Conservation (phyloP, 1,140 invertebrate genomes). For the Lineus longissimus region DNA sequence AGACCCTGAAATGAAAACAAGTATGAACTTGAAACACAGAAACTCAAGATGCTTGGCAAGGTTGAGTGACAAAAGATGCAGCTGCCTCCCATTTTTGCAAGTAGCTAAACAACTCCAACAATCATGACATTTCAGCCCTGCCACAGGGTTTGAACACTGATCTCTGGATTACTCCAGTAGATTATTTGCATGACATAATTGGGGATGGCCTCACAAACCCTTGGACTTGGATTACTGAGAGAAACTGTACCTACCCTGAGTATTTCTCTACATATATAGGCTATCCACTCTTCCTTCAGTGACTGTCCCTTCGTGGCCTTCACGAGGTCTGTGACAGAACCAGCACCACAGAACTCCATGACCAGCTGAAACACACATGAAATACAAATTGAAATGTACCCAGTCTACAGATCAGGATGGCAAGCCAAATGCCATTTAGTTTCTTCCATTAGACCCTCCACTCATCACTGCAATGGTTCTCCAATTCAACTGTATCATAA, state of each 20-base stretch:
- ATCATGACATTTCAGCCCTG: no score
- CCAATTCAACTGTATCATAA: no score
- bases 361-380: constrained; percentile 66
- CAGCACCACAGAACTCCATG: constrained; percentile 99
- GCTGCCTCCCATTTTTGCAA: neutral
- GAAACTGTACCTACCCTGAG: constrained; percentile 35
- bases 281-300: constrained; percentile 99
- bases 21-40: neutral
- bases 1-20: constrained; percentile 65
- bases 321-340: constrained; percentile 97
- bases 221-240: no score
- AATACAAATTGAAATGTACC: neutral
- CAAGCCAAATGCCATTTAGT: no score
- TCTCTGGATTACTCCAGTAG: no score
- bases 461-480: no score
- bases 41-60: neutral
- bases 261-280: constrained; percentile 92
- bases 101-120: no score
- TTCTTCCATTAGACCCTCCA: no score
- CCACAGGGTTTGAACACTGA: no score
- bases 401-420: no score
- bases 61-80: neutral
- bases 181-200: no score
- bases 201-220: no score
- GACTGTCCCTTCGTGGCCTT: constrained; percentile 97